Percentiles rank a stretch among this genome's conserved stretches.
Evolutionary conservation across 1,140 invertebrate genomes (phyloP).

Genomic region (Drosophila arawakana): DNA sequence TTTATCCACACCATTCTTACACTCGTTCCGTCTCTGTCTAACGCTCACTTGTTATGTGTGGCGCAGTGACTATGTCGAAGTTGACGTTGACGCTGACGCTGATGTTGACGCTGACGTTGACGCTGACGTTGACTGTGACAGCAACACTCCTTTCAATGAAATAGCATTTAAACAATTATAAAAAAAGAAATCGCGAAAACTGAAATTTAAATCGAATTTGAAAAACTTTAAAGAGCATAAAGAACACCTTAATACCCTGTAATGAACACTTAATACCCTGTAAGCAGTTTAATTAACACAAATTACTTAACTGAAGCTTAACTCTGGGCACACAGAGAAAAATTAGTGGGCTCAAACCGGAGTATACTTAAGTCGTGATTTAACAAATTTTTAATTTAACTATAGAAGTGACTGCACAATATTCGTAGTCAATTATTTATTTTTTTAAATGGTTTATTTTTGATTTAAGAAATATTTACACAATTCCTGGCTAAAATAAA

Average conservation of each 20-base stretch:
- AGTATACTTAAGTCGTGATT: too few relatives aligned
- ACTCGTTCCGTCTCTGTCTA: background rate
- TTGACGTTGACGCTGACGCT: slow-evolving; percentile 14
- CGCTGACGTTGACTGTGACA: slow-evolving; percentile 52
- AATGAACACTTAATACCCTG: too few relatives aligned
- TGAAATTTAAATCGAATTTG: background rate
- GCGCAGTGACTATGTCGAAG: slow-evolving; percentile 23
- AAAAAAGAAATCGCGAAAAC: slow-evolving; percentile 9
- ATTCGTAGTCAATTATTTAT: too few relatives aligned
- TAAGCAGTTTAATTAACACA: too few relatives aligned
- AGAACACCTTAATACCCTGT: background rate
- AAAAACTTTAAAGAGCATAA: background rate
- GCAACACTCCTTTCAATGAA: slow-evolving; percentile 63
- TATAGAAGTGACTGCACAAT: too few relatives aligned
- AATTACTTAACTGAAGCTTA: too few relatives aligned
- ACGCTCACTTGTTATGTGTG: background rate
- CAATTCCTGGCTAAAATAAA: too few relatives aligned
- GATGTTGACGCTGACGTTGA: slow-evolving; percentile 26
- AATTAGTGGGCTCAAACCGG: too few relatives aligned
- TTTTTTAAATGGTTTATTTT: too few relatives aligned
- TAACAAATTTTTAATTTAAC: too few relatives aligned
- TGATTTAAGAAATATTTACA: too few relatives aligned
- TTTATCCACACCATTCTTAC: slow-evolving; percentile 1
- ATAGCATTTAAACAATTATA: slow-evolving; percentile 77
- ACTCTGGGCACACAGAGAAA: too few relatives aligned